Conservation (phyloP, 1,140 invertebrate species). For the Steinernema feltiae region DNA sequence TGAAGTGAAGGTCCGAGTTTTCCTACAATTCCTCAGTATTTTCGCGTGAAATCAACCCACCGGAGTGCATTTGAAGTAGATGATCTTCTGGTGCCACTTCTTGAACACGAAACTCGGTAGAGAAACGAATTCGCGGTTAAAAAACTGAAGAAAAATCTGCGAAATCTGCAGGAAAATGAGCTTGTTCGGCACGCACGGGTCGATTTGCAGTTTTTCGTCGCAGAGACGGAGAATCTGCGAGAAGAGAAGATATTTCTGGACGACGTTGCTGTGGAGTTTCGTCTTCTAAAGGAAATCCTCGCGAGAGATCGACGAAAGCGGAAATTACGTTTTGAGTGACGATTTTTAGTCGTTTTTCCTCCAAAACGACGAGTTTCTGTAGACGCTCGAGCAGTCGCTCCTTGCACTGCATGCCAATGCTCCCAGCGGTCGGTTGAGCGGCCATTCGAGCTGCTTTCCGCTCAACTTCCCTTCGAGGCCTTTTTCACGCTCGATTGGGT, state of each 20-base stretch:
- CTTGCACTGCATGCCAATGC: slow-evolving; percentile 4
- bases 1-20: background rate
- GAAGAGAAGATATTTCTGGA: background rate
- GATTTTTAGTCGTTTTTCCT: background rate
- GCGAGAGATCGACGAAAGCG: background rate
- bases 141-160: background rate
- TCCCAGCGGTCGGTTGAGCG: no score
- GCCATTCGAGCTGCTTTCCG: background rate
- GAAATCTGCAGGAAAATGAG: background rate
- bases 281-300: background rate
- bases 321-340: slow-evolving; percentile 12
- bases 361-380: background rate
- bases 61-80: background rate
- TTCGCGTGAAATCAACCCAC: background rate
- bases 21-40: slow-evolving; percentile 5
- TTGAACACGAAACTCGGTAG: background rate
- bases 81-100: background rate
- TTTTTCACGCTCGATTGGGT: no score
- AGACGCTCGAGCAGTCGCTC: background rate
- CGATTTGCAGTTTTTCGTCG: slow-evolving; percentile 8
- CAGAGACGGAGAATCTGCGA: background rate
- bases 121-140: background rate
- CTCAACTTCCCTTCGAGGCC: background rate
- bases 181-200: background rate
- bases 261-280: background rate